phyloP scores from a whole-genome alignment of 2,797 vertebrate genomes.

The Rhynchotus rufescens region DNA sequence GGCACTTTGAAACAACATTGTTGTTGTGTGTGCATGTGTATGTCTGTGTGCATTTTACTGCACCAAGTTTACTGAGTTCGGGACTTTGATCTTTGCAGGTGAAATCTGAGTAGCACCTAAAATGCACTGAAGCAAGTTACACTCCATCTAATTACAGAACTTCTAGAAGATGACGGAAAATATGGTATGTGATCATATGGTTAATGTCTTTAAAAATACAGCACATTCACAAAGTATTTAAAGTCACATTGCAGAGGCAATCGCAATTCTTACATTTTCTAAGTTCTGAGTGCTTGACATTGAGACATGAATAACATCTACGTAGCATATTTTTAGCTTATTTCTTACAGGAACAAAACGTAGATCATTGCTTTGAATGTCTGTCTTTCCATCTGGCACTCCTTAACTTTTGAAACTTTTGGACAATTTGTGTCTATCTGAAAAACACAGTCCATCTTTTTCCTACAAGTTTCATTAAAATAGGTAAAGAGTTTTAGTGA shows the following conservation, averaged over 20 bases:
- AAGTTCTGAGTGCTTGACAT: not conserved
- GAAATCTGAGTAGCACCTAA: not conserved
- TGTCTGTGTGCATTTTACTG: not conserved
- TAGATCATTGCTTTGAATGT: not conserved
- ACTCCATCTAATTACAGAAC: not conserved
- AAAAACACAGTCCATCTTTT: not conserved
- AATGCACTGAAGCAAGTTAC: not conserved
- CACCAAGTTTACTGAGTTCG: not conserved
- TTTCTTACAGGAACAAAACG: not conserved
- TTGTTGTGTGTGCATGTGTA: not conserved
- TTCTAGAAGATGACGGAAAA: not conserved
- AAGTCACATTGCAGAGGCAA: not conserved
- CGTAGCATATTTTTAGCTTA: not conserved
- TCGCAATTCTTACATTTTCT: not conserved
- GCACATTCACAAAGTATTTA: not conserved
- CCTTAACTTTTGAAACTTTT: not conserved
- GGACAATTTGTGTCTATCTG: not conserved
- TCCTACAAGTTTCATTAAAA: not conserved
- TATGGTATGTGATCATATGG: not conserved
- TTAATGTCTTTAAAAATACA: not conserved
- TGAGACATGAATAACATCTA: not conserved
- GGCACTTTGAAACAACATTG: not conserved
- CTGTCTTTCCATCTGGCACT: not conserved
- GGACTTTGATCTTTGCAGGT: not conserved
- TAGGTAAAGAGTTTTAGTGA: not conserved